phyloP scores from a whole-genome alignment of 2,888 invertebrate species.

The Gerris lacustris region DNA sequence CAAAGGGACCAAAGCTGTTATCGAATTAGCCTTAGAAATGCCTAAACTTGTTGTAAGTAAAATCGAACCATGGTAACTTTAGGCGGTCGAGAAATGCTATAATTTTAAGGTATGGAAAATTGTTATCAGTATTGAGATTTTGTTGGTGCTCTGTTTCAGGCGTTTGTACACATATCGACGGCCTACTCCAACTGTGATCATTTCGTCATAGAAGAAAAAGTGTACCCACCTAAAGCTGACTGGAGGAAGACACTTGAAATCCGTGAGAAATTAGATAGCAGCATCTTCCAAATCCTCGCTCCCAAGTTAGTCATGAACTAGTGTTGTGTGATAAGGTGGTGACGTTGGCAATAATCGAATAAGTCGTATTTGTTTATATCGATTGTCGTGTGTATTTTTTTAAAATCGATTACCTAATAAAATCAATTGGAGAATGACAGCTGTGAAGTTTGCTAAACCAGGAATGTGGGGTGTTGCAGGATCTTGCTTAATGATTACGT shows the following conservation, averaged over 20 bases:
- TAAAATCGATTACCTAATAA: no score
- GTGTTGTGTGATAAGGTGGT: no score
- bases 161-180: conserved; percentile 49
- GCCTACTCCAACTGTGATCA: conserved; percentile 49
- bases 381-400: no score
- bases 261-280: conserved; percentile 49
- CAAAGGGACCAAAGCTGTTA: conserved; percentile 44
- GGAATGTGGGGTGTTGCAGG: no score
- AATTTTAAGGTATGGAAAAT: no score
- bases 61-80: no score
- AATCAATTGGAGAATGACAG: no score
- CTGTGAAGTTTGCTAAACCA: no score
- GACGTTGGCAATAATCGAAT: no score
- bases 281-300: conserved; percentile 45
- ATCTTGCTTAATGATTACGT: no score
- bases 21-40: conserved; percentile 43
- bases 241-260: conserved; percentile 56
- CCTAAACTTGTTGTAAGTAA: conserved; percentile 49
- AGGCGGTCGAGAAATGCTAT: no score
- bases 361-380: no score
- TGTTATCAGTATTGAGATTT: neutral
- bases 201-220: conserved; percentile 40
- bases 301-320: conserved; percentile 43
- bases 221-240: conserved; percentile 49
- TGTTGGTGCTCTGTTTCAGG: conserved; percentile 29